phyloP scores from a whole-genome alignment of 2,888 invertebrate genomes.

The Lampropteryx suffumata region DNA sequence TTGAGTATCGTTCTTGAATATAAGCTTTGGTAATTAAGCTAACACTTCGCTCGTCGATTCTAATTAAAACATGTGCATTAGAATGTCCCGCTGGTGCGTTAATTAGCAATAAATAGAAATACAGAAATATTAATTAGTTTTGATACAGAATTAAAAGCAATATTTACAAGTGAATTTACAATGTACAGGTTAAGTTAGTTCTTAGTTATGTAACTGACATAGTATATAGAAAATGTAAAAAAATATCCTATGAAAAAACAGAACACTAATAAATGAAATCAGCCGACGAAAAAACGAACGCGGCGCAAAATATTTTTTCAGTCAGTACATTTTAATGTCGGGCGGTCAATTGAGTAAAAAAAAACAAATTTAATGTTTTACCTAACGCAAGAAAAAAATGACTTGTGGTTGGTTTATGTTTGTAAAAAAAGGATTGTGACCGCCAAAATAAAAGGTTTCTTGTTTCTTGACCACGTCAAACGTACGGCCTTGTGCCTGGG shows the following conservation, averaged over 20 bases:
- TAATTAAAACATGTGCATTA: neutral
- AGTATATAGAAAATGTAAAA: conserved; percentile 48
- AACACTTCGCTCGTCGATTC: neutral
- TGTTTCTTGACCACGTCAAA: conserved; percentile 48
- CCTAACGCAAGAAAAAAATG: conserved; percentile 76
- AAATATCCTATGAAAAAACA: conserved; percentile 40
- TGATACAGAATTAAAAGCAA: conserved; percentile 13
- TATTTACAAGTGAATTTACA: conserved; percentile 24
- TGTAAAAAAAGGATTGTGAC: conserved; percentile 66
- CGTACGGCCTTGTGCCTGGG: neutral
- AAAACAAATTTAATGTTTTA: conserved; percentile 28
- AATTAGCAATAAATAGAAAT: conserved; percentile 10
- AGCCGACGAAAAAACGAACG: conserved; percentile 51
- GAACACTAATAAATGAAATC: conserved; percentile 38
- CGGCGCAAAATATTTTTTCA: conserved; percentile 63
- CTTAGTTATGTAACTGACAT: conserved; percentile 55
- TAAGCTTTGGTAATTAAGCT: too few species aligned
- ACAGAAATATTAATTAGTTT: conserved; percentile 8
- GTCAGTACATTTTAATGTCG: conserved; percentile 70
- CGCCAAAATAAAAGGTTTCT: conserved; percentile 62
- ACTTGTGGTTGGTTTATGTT: conserved; percentile 66
- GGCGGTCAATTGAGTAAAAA: conserved; percentile 56
- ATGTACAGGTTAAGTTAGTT: conserved; percentile 32
- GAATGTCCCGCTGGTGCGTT: neutral
- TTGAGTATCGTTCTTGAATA: too few species aligned